phyloP scores from a whole-genome alignment of 1,140 invertebrate species.

The Tetraneura akinire region DNA sequence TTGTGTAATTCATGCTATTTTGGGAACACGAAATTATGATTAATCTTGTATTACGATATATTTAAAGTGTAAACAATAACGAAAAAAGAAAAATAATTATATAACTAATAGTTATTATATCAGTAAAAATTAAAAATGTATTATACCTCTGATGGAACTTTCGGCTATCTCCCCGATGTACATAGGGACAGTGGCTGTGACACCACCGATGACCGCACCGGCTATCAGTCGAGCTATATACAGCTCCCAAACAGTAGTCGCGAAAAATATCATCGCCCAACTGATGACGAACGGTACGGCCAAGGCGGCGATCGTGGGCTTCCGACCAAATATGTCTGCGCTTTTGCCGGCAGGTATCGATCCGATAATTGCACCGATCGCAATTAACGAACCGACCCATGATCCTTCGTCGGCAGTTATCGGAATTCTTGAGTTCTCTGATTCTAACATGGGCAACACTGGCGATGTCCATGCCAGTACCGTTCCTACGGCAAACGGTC shows the following conservation, averaged over 20 bases:
- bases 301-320: slow-evolving; percentile 55
- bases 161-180: slow-evolving; percentile 56
- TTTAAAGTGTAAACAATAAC: no score
- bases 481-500: slow-evolving; percentile 73
- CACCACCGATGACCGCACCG: slow-evolving; percentile 60
- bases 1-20: no score
- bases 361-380: slow-evolving; percentile 69
- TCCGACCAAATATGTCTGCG: slow-evolving; percentile 69
- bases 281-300: slow-evolving; percentile 58
- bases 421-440: slow-evolving; percentile 62
- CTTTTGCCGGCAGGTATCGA: slow-evolving; percentile 65
- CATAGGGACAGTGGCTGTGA: slow-evolving; percentile 58
- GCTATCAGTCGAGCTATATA: slow-evolving; percentile 75
- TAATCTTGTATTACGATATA: no score
- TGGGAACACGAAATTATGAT: no score
- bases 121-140: not conserved
- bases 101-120: no score
- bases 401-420: slow-evolving; percentile 64
- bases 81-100: no score
- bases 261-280: slow-evolving; percentile 72
- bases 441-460: slow-evolving; percentile 64
- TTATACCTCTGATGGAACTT: slow-evolving; percentile 63
- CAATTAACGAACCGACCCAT: slow-evolving; percentile 73
- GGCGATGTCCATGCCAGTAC: slow-evolving; percentile 78
- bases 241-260: slow-evolving; percentile 65